Base-by-base conservation (phyloP, 2,113 vertebrate species). In the Rhinogobius similis region DNA sequence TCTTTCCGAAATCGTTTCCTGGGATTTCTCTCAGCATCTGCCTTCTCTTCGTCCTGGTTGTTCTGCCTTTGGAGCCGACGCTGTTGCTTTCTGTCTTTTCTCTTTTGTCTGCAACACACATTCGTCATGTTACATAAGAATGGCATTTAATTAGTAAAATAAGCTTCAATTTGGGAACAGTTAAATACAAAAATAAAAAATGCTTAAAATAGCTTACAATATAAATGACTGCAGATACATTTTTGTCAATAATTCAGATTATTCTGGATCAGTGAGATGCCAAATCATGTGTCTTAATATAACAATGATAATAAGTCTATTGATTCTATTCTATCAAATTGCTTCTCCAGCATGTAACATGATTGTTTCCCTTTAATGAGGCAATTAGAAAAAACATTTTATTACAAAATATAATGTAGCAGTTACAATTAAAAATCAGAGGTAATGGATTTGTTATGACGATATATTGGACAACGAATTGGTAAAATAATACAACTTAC, bases 41-140 rank as follows among this genome's bases (percentile, higher is more conserved):
- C 83, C 5, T 88, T 85, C 13, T 95, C 93, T 29, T 64, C 13
- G 2, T 79, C 56, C 48, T 59, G 7, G 16, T 88, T 92, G 27
- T 79, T 86, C 20, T 93, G 94, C 68, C 94, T 94, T 53, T 96
- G 93, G n/a, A 92, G 77, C 20, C 95, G 96, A 65, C 95, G 95
- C 86, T 96, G 96, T 75, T 94, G 95, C 61, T 96, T 97, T 82
- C 93, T 96, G 78, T 98, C 96, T 88, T 97, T 98, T 3, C 97
- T 92, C 69, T 89, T 96, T 76, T 97, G 95, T 83, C 97, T 99
- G 89, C 61, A 48, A 52, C 26, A 36, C 4, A 36, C n/a, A n/a
- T n/a, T n/a, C n/a, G n/a, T n/a, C n/a, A n/a, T n/a, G n/a, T n/a
- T n/a, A n/a, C n/a, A n/a, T n/a, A n/a, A n/a, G n/a, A n/a, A n/a